These are phyloP conservation scores for Hetaerina titia DNA, from an alignment of 2,888 invertebrate genomes.

Conservation along the genomic window DNA sequence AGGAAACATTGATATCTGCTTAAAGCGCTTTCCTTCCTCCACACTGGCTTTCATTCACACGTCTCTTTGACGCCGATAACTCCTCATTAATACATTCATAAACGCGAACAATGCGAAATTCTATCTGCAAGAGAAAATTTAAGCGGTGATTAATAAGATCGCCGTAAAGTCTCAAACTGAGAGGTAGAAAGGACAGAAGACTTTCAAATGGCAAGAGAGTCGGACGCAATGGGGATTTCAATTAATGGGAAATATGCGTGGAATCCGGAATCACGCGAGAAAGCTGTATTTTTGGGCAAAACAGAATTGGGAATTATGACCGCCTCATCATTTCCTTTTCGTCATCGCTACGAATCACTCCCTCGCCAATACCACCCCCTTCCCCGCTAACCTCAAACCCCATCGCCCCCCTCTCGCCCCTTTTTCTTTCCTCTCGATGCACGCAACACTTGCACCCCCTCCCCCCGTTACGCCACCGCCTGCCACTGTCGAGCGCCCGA, in stretches of 20 bases:
- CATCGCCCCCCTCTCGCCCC: neutral
- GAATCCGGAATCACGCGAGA: neutral
- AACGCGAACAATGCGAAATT: neutral
- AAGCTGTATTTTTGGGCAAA: neutral
- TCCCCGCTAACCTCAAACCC: neutral
- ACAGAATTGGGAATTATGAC: neutral
- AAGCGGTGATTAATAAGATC: neutral
- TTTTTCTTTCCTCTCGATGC: neutral
- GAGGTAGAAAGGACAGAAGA: too few relatives aligned
- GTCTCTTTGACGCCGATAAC: neutral
- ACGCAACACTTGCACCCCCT: neutral
- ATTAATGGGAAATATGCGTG: neutral
- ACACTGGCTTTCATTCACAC: neutral
- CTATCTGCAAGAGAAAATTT: neutral
- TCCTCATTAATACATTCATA: neutral
- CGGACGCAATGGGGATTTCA: neutral
- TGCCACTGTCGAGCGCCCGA: neutral
- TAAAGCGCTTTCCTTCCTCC: neutral
- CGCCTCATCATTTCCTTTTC: slow-evolving; percentile 2
- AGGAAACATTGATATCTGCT: neutral
- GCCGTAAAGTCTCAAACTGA: neutral
- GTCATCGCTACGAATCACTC: neutral
- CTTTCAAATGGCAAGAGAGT: neutral
- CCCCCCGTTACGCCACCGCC: neutral
- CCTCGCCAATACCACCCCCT: neutral